Percentiles rank a stretch among this genome's conserved stretches.
Evolutionary conservation across 1,140 invertebrate genomes (phyloP).

Genomic region (Ceratoteleas bidentatus): DNA sequence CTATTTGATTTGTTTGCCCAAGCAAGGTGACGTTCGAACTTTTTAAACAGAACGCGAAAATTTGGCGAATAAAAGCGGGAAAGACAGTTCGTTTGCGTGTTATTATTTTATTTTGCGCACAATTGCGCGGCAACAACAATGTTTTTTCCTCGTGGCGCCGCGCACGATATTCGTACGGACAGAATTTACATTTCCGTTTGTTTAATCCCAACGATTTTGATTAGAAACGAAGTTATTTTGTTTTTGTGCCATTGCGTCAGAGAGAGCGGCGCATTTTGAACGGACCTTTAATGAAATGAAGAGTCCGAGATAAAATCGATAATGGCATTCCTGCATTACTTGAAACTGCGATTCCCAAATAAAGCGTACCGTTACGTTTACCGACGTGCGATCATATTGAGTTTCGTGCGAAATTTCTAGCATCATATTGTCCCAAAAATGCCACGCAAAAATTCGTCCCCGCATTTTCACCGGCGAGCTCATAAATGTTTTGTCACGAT

Average conservation of each 20-base stretch:
- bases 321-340: constrained; percentile 11
- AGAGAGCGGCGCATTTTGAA: constrained; percentile 7
- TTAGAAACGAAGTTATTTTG: constrained; percentile 34
- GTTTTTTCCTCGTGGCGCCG: neutral
- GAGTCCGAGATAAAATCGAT: constrained; percentile 28
- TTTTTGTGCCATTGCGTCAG: neutral
- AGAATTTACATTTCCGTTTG: constrained; percentile 37
- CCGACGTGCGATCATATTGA: constrained; percentile 3
- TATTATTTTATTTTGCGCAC: constrained; percentile 15
- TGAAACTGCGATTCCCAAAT: constrained; percentile 14
- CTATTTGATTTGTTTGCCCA: constrained; percentile 24
- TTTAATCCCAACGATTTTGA: constrained; percentile 36
- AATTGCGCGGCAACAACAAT: constrained; percentile 5
- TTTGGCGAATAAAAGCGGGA: neutral
- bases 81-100: constrained; percentile 4
- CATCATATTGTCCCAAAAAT: neutral
- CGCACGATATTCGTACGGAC: constrained; percentile 10
- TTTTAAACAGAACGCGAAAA: neutral
- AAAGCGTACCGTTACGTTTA: neutral
- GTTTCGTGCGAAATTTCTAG: neutral
- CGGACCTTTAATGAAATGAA: constrained; percentile 30
- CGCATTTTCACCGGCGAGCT: constrained; percentile 9
- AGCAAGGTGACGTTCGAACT: neutral
- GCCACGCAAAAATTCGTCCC: constrained; percentile 13
- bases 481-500: constrained; percentile 23